These are phyloP conservation scores for Leptoclinus maculatus DNA, from an alignment of 2,797 vertebrate species.

Conservation along the genomic window DNA sequence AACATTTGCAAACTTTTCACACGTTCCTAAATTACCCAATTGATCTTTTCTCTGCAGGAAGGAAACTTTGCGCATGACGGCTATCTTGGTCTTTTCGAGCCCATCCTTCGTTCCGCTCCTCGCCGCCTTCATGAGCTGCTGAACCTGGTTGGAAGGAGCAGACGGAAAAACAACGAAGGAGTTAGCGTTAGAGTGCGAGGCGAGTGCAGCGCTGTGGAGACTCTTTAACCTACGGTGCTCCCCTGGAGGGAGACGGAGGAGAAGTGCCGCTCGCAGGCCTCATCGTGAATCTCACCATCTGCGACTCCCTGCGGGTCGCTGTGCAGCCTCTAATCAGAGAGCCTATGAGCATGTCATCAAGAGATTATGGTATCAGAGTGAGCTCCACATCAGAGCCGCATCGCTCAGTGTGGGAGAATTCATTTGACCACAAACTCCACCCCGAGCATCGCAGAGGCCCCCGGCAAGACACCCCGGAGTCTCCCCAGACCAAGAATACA, in stretches of 20 bases:
- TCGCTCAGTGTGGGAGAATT: conserved; percentile 59
- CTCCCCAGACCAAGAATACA: conserved; percentile 57
- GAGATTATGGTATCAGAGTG: conserved; percentile 62
- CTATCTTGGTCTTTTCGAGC: conserved; percentile 94
- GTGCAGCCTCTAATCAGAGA: conserved; percentile 73
- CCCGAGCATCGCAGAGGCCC: conserved; percentile 52
- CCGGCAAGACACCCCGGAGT: conserved; percentile 71
- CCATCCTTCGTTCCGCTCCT: conserved; percentile 95
- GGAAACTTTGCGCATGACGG: conserved; percentile 92
- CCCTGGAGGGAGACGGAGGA: conserved; percentile 60
- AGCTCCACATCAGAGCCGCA: conserved; percentile 58
- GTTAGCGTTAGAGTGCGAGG: conserved; percentile 49
- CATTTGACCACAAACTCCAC: conserved; percentile 70
- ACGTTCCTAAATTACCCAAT: conserved; percentile 80
- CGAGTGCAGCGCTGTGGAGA: conserved; percentile 48
- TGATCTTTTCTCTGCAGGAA: conserved; percentile 93
- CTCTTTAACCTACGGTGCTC: conserved; percentile 52
- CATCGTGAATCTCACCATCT: conserved; percentile 75
- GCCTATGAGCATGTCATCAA: conserved; percentile 62
- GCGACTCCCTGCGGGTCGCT: conserved; percentile 64
- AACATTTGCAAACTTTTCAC: conserved; percentile 31
- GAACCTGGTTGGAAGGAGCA: conserved; percentile 85
- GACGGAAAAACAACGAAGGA: conserved; percentile 25
- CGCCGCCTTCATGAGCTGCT: conserved; percentile 96
- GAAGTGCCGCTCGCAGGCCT: conserved; percentile 64